Percentiles rank a stretch among this genome's conserved stretches.
Conservation (phyloP, 2,113 vertebrate genomes). For the Ivindomyrus marchei region DNA sequence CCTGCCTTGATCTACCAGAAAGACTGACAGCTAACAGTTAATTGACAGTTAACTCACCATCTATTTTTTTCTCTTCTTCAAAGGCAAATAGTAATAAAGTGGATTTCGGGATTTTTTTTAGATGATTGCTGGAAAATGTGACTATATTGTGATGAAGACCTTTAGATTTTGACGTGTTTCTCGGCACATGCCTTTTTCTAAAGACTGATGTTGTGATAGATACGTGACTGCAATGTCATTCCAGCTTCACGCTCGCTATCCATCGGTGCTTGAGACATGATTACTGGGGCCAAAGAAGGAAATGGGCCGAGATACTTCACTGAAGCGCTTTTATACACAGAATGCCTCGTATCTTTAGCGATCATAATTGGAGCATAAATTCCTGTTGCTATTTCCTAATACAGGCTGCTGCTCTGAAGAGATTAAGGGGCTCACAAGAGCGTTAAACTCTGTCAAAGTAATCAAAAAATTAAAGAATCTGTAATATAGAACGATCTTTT, state of each 20-base stretch:
- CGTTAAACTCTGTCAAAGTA: neutral
- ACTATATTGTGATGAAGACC: neutral
- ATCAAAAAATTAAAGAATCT: neutral
- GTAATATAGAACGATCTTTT: neutral
- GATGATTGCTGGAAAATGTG: neutral
- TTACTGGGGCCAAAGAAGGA: neutral
- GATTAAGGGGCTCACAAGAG: neutral
- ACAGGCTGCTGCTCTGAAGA: neutral
- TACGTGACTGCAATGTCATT: neutral
- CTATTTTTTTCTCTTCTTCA: neutral
- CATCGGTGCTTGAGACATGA: neutral
- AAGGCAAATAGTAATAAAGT: neutral
- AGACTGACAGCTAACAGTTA: neutral
- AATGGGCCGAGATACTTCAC: neutral
- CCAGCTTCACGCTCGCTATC: neutral
- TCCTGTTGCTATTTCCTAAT: neutral
- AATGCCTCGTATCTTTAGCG: neutral
- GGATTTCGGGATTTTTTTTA: neutral
- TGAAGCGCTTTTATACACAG: neutral
- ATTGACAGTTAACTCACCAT: neutral
- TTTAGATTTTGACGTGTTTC: neutral
- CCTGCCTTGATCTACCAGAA: neutral
- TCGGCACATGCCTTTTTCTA: neutral
- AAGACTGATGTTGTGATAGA: neutral
- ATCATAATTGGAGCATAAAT: neutral